Base-by-base conservation (phyloP, 2,888 invertebrate genomes). In the Liopterus haemorrhoidalis region DNA sequence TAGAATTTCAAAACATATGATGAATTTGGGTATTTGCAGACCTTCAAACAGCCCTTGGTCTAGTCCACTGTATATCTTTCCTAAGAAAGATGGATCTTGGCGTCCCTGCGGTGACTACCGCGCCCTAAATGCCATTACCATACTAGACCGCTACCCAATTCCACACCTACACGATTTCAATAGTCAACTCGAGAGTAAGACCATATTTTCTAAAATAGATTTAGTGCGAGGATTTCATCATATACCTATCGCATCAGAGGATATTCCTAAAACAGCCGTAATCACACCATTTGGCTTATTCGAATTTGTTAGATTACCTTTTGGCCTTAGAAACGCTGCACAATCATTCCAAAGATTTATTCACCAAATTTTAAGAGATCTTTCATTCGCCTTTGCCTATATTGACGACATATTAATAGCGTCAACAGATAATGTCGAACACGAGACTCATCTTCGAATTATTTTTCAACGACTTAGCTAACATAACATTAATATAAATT, bases 351-450 rank as follows among this genome's bases (percentile, higher is more conserved):
- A 41, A 22, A 12, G 32, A 15, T 41, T 41, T 14, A 31, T 41
- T 5, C 5, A 41, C 22, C 12, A 36, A 36, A 8, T 22, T 12
- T 21, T 15, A 8, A 21, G 25, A 15, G 24, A 33, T 15, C 24
- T 41, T 18, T 22, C 32, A n/a, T 32, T 41, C 18, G 45, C 41
- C 4, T 53, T 48, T 33, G 33, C 38, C 4, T 60, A 57, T 27
- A 46, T 56, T 5, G 57, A 58, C 38, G 57, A 58, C 39, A 39
- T 58, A 4, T 38, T 57, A 3, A 42, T 57, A 12, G 55, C 53
- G 6, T 49, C 53, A 18, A 28, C 42, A 20, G 19, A 19, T 15
- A 27, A 35, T 15, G 46, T 53, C 28, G 49, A 60, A 32, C 55
- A 55, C 24, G 18, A 22, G 4, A 18, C 41, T 14, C 50, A 56